A percentile compares a stretch with the other conserved stretches of the same genome.
Conservation (phyloP, 2,113 vertebrate species). For the Lamprotornis superbus region DNA sequence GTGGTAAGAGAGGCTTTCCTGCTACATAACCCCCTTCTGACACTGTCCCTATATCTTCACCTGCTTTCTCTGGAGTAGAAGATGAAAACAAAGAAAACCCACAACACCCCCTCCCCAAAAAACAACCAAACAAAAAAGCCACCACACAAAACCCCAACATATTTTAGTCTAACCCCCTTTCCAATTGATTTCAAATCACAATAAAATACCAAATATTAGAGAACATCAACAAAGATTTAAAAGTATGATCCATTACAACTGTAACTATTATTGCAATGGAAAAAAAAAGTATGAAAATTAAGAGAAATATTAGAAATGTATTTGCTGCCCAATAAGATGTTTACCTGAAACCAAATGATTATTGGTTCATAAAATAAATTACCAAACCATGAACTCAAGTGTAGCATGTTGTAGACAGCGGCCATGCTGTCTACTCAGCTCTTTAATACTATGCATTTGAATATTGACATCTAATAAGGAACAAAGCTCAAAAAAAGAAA, state of each 20-base stretch:
- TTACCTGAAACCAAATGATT: not conserved
- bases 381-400: not conserved
- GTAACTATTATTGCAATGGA: not conserved
- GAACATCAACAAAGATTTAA: not conserved
- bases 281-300: not conserved
- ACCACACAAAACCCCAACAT: not conserved
- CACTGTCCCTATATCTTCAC: not conserved
- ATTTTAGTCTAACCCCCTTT: not conserved
- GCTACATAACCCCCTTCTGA: not conserved
- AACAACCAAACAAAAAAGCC: fast-evolving
- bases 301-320: not conserved
- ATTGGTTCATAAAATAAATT: not conserved
- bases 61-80: not conserved
- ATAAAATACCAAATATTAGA: not conserved
- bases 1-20: not conserved
- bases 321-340: not conserved
- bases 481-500: not conserved
- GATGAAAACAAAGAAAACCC: not conserved
- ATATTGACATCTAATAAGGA: not conserved
- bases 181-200: not conserved
- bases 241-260: not conserved
- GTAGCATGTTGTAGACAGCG: not conserved
- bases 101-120: not conserved
- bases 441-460: not conserved
- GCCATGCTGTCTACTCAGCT: not conserved